Evolutionary conservation across 1,140 invertebrate species (phyloP).

Genomic region (Radopholus similis): DNA sequence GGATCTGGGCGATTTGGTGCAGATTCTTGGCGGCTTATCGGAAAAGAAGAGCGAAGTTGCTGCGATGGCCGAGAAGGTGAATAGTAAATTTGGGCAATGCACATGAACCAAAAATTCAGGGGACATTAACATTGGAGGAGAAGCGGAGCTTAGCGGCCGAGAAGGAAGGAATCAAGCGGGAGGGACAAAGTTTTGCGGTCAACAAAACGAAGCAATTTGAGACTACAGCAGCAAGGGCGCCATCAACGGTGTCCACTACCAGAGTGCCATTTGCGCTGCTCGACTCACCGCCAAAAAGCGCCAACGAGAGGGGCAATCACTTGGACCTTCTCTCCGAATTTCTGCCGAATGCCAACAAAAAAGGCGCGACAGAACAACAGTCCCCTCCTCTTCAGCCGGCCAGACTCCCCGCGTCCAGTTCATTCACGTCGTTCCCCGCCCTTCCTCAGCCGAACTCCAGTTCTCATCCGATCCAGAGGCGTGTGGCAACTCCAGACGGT

Average conservation of each 20-base stretch:
- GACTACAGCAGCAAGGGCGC: too few species aligned
- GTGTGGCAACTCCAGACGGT: background rate
- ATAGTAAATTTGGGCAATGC: too few species aligned
- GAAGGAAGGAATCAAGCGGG: slow-evolving; percentile 28
- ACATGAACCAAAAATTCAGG: slow-evolving; percentile 12
- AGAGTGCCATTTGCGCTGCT: background rate
- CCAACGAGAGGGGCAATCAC: background rate
- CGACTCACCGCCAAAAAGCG: background rate
- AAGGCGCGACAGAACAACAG: background rate
- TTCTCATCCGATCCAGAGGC: slow-evolving; percentile 6
- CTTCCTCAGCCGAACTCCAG: slow-evolving; percentile 4
- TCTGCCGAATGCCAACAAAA: background rate
- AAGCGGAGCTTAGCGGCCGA: slow-evolving; percentile 53
- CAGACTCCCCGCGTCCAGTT: too few species aligned
- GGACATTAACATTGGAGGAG: slow-evolving; percentile 42
- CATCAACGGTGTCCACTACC: too few species aligned
- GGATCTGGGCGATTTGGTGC: slow-evolving; percentile 8
- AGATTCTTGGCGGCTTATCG: background rate
- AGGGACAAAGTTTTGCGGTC: background rate
- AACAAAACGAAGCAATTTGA: too few species aligned
- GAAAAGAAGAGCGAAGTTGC: background rate
- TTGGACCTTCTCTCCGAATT: slow-evolving; percentile 18
- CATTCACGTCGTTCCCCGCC: slow-evolving; percentile 4
- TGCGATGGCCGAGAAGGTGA: background rate
- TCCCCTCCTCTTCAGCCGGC: background rate